Percentiles rank a stretch among this genome's conserved stretches.
These are phyloP conservation scores for Campaea margaritaria DNA, from an alignment of 2,888 invertebrate genomes.

Conservation along the genomic window DNA sequence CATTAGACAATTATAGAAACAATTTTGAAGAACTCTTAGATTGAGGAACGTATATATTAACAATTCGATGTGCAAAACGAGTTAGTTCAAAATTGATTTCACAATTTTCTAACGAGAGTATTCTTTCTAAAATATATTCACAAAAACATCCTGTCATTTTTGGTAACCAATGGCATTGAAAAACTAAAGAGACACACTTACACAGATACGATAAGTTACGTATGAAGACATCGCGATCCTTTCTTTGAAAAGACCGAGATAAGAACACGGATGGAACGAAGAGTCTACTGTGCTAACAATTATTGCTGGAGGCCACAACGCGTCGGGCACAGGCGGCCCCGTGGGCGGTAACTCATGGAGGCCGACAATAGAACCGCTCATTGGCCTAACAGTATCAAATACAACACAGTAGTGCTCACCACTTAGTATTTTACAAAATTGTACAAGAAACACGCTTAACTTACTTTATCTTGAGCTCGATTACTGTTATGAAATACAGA, in stretches of 20 bases:
- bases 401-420: conserved; percentile 57
- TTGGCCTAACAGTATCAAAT: conserved; percentile 51
- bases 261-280: conserved; percentile 69
- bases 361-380: conserved; percentile 43
- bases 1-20: conserved; percentile 78
- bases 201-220: conserved; percentile 74
- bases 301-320: conserved; percentile 77
- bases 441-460: conserved; percentile 51
- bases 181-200: conserved; percentile 76
- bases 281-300: conserved; percentile 61
- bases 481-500: conserved; percentile 40
- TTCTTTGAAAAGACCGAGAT: conserved; percentile 72
- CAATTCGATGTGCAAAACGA: conserved; percentile 82
- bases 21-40: conserved; percentile 72
- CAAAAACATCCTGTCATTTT: conserved; percentile 84
- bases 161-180: conserved; percentile 85
- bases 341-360: conserved; percentile 40
- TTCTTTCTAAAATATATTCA: conserved; percentile 79
- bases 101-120: conserved; percentile 76
- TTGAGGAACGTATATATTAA: conserved; percentile 74
- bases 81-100: conserved; percentile 68
- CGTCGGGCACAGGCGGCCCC: conserved; percentile 10
- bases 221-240: conserved; percentile 65
- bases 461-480: conserved; percentile 40
- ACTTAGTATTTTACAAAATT: conserved; percentile 56